Base-by-base conservation (phyloP, 2,113 vertebrate genomes). In the Sinocyclocheilus grahami region DNA sequence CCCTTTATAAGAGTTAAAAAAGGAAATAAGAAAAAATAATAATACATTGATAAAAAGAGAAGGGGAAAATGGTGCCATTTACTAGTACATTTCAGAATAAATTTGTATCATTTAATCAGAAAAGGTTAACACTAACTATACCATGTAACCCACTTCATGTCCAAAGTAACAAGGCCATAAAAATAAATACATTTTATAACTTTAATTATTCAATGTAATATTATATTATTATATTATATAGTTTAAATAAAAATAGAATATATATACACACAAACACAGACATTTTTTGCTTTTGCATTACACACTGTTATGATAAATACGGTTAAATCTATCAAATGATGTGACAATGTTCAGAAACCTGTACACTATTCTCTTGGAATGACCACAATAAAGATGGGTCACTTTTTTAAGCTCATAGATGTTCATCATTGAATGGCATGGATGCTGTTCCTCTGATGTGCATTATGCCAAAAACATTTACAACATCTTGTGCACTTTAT, bases 1-100 rank as follows among this genome's bases (percentile, higher is more conserved):
- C 97, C 98, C 93, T 94, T 91, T 92, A 93, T 74, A 95, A 95
- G 93, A 95, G 24, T 55, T 3, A 75, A 83, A 88, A 84, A 58
- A 5, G 9, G 6, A 3, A 13, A n/a, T 1, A 8, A 1, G 20
- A 55, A 1, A 22, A 27, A 33, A 30, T 12, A 63, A 18, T 0
- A 24, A 42, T 42, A 20, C 10, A 51, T 37, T 46, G 13, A 71
- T 46, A 58, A 84, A 18, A 82, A 24, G 42, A 16, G 42, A 9
- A 60, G 2, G 16, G 27, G 74, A 27, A 42, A 71, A 10, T 11
- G 8, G 16, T 18, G 30, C 30, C 67, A 71, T 72, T 72, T 72
- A 39, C 9, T 12, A 74, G 37, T 51, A 55, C 67, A 60, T 20
- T 55, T 30, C 0, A 10, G 7, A 78, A 55, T 55, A 78, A 20